Percentiles rank a stretch among this genome's conserved stretches.
Conservation (phyloP, 2,888 invertebrate species). For the Rhagonycha lutea region DNA sequence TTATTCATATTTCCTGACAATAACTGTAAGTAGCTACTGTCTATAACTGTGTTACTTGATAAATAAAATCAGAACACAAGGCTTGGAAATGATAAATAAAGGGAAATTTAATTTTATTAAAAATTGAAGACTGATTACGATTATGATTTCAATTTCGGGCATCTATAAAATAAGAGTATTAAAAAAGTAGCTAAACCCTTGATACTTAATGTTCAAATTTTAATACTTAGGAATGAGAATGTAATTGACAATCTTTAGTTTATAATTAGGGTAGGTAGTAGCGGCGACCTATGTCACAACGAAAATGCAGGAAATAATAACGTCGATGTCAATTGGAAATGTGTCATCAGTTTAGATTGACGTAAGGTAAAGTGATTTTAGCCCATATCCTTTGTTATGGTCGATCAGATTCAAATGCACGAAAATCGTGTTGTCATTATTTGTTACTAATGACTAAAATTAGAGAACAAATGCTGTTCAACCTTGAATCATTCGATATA, state of each 20-base stretch:
- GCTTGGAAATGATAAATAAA: no score
- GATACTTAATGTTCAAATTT: neutral
- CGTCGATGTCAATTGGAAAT: neutral
- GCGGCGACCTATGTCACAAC: neutral
- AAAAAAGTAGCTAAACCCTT: no score
- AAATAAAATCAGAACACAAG: no score
- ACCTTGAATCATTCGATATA: neutral
- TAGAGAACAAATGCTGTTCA: neutral
- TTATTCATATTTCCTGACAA: no score
- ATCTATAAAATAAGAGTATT: no score
- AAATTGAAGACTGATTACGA: no score
- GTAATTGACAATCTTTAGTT: neutral
- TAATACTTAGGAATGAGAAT: neutral
- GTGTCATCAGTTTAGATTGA: neutral
- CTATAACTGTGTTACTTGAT: no score
- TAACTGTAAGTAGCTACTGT: no score
- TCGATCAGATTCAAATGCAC: neutral
- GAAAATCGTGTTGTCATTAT: neutral
- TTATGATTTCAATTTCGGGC: no score
- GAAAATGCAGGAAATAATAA: slow-evolving; percentile 2
- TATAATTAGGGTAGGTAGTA: neutral
- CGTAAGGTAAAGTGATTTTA: neutral
- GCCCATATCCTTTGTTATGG: neutral
- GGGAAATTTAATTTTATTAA: no score
- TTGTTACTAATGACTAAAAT: neutral